Evolutionary conservation across 1,140 invertebrate genomes (phyloP).

Genomic region (Drosophila sucinea): DNA sequence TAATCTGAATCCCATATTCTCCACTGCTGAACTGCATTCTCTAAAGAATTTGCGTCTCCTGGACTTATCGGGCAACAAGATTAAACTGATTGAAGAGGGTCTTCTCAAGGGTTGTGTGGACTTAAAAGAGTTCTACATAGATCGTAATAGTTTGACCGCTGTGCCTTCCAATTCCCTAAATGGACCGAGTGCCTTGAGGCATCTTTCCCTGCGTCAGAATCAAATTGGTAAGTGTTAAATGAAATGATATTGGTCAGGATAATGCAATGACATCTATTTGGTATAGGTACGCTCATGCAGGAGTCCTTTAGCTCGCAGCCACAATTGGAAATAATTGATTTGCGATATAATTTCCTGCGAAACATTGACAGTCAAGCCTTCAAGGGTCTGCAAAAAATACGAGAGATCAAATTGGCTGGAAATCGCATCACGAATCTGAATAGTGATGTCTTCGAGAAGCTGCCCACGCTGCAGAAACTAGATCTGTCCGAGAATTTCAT

Average conservation of each 20-base stretch:
- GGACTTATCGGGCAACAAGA: conserved; percentile 91
- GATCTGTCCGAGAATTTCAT: conserved; percentile 94
- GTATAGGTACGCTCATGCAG: conserved; percentile 87
- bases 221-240: conserved; percentile 87
- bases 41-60: conserved; percentile 88
- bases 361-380: conserved; percentile 90
- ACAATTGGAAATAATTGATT: conserved; percentile 88
- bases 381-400: conserved; percentile 86
- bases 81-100: conserved; percentile 92
- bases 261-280: too few species aligned
- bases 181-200: conserved; percentile 88
- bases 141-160: conserved; percentile 87
- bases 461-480: conserved; percentile 89
- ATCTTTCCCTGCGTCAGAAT: conserved; percentile 90
- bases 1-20: conserved; percentile 94
- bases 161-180: conserved; percentile 92
- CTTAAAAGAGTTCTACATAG: conserved; percentile 90
- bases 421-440: conserved; percentile 91
- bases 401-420: conserved; percentile 88
- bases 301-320: conserved; percentile 87
- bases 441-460: conserved; percentile 90
- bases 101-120: conserved; percentile 92
- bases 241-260: background rate
- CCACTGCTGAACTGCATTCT: conserved; percentile 92
- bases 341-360: conserved; percentile 90